Base-by-base conservation (phyloP, 1,140 invertebrate species). In the Bombus vancouverensis region DNA sequence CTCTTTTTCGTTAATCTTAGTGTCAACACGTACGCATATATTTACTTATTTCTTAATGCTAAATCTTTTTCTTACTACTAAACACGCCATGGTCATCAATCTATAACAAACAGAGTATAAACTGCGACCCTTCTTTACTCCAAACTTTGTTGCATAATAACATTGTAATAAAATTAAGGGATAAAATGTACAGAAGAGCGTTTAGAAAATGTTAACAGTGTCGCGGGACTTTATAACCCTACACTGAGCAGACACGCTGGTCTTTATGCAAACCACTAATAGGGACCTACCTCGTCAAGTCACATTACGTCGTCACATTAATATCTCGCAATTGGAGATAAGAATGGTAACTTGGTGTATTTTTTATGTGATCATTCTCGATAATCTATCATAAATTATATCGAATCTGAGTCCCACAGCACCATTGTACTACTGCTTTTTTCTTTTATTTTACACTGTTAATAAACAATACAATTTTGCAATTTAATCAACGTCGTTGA, bases 121-220 rank as follows among this genome's bases (percentile, higher is more conserved):
- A 92, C 83, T 89, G 89, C 86, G 79, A 90, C 85, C 89, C n/a
- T 87, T 87, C 72, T 93, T 92, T 92, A 89, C 86, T 92, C 82
- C 86, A 91, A 91, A 90, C 87, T 88, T 91, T 87, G 88, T 92
- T 86, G 84, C 87, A 85, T 91, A 90, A 62, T 92, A 92, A 93
- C 88, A 93, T 93, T 82, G 91, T 94, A 92, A 93, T 94, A 94
- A 94, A 94, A 93, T 93, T 93, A 94, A 92, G 85, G 77, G 88
- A 94, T 91, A 93, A 94, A 95, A 95, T 95, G 92, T 95, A 95
- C 95, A 95, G 92, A 95, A 94, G 92, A 93, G 92, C 89, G 84
- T 93, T 92, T 93, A 94, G 88, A 94, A 94, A 95, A 94, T 92
- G 90, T 93, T 89, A 92, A 93, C 78, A 92, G 84, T 88, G 85